A percentile compares a stretch with the other conserved stretches of the same genome.
Evolutionary conservation across 2,113 vertebrate genomes (phyloP).

Genomic region (Romanogobio albipinnatus): DNA sequence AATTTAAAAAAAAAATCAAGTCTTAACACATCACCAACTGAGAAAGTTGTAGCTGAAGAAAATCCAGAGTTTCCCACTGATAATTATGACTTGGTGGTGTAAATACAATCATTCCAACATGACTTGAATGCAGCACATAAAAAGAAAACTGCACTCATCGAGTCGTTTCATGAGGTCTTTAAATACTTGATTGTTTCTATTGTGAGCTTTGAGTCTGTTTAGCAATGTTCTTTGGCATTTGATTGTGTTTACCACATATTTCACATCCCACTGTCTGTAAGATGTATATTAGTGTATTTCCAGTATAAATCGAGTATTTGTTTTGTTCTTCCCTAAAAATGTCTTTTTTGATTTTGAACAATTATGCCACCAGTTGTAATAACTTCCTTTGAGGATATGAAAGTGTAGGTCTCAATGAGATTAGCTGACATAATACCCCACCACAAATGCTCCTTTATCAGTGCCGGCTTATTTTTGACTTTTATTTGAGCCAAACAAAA

Average conservation of each 20-base stretch:
- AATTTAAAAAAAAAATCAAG: no score
- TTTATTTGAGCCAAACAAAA: slow-evolving; percentile 47
- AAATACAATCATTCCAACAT: not conserved
- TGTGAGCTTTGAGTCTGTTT: not conserved
- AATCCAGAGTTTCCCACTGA: not conserved
- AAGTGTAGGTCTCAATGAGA: slow-evolving; percentile 61
- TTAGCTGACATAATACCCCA: slow-evolving; percentile 31
- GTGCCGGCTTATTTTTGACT: not conserved
- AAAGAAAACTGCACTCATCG: not conserved
- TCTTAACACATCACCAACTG: not conserved
- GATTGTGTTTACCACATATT: not conserved
- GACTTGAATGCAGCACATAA: not conserved
- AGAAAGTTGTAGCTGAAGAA: not conserved
- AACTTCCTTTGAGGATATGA: slow-evolving; percentile 55
- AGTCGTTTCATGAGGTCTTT: slow-evolving; percentile 1
- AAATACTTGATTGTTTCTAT: not conserved
- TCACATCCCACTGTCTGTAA: not conserved
- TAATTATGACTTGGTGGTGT: not conserved
- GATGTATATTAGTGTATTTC: slow-evolving; percentile 61
- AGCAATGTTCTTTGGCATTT: slow-evolving; percentile 11
- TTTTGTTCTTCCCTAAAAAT: not conserved
- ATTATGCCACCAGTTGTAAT: slow-evolving; percentile 37
- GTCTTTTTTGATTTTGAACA: slow-evolving; percentile 44
- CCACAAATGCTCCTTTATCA: slow-evolving; percentile 21
- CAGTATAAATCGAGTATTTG: slow-evolving; percentile 19